Conservation (phyloP, 2,113 vertebrate genomes). For the Larimichthys crocea region DNA sequence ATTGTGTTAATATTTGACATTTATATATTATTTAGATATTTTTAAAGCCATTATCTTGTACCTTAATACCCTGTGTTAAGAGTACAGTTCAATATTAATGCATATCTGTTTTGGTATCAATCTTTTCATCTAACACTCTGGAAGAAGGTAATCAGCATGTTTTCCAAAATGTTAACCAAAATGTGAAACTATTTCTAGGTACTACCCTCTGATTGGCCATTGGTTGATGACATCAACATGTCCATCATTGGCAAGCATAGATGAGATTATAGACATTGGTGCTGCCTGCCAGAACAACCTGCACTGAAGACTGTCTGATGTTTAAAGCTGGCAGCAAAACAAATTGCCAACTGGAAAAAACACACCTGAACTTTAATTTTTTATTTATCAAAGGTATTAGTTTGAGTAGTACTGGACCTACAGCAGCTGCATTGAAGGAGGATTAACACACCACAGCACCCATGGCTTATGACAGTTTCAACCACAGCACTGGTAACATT, state of each 20-base stretch:
- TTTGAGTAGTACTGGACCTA: neutral
- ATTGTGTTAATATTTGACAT: neutral
- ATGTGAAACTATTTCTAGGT: neutral
- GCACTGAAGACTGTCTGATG: neutral
- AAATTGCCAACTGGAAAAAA: neutral
- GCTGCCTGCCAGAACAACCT: neutral
- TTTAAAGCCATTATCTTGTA: neutral
- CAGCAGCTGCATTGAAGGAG: constrained; percentile 29
- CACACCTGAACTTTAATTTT: neutral
- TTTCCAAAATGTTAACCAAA: neutral
- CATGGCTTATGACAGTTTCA: constrained; percentile 37
- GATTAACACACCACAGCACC: constrained; percentile 45
- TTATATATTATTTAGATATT: no score
- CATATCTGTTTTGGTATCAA: neutral
- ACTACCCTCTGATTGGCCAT: neutral
- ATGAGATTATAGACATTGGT: no score
- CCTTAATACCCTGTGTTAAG: neutral
- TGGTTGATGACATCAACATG: neutral
- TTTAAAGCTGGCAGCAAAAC: neutral
- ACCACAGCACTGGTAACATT: constrained; percentile 15
- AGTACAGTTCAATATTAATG: neutral
- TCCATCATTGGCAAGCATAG: neutral
- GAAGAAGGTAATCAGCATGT: neutral
- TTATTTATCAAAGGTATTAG: constrained; percentile 22
- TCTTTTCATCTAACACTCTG: neutral